Evolutionary conservation across 2,888 invertebrate genomes (phyloP).

Genomic region (Metalampra italica): DNA sequence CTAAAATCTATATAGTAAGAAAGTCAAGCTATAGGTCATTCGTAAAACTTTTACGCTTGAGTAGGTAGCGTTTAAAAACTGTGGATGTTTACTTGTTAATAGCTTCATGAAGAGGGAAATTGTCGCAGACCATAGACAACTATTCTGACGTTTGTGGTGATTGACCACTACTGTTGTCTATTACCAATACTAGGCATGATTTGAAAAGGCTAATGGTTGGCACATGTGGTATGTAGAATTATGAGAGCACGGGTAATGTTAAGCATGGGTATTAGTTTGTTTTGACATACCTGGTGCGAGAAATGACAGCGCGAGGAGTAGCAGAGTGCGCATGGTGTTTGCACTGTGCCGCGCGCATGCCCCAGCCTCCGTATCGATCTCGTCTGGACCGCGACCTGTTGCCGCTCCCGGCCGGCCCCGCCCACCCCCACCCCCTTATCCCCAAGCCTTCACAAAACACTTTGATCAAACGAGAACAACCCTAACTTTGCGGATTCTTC

Average conservation of each 20-base stretch:
- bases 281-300: slow-evolving; percentile 63
- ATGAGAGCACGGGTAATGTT: slow-evolving; percentile 1
- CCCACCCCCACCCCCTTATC: slow-evolving; percentile 24
- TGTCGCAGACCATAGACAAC: slow-evolving; percentile 21
- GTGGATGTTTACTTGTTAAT: too few species aligned
- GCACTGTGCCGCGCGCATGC: slow-evolving; percentile 57
- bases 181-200: neutral
- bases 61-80: too few species aligned
- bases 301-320: slow-evolving; percentile 59
- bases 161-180: neutral
- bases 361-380: slow-evolving; percentile 69
- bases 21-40: neutral
- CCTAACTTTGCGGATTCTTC: slow-evolving; percentile 66
- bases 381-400: slow-evolving; percentile 63
- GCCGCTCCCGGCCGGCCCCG: slow-evolving; percentile 42
- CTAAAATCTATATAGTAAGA: neutral
- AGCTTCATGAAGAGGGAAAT: neutral
- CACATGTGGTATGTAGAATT: neutral
- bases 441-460: slow-evolving; percentile 31
- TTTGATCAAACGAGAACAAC: slow-evolving; percentile 67
- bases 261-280: slow-evolving; percentile 10
- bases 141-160: slow-evolving; percentile 16
- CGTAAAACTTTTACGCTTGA: too few species aligned
- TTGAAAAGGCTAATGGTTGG: neutral
- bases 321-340: slow-evolving; percentile 63